Evolutionary conservation across 2,888 invertebrate species (phyloP).

Genomic region (Agapostemon virescens): DNA sequence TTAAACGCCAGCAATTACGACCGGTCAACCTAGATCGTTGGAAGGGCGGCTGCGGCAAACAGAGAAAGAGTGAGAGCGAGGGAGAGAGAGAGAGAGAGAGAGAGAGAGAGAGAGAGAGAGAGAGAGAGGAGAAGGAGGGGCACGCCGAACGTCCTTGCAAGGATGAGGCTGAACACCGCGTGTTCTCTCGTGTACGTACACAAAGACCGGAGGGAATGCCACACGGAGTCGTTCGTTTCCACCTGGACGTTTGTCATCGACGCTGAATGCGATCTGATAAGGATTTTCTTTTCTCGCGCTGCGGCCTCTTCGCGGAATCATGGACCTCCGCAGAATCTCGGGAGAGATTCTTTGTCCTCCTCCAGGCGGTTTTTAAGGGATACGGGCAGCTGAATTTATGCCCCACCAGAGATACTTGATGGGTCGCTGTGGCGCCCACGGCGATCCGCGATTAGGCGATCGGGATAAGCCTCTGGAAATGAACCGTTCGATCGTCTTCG

Average conservation of each 20-base stretch:
- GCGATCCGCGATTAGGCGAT: conserved; percentile 6
- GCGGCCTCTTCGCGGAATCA: neutral
- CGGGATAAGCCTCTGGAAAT: neutral
- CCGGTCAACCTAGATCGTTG: conserved; percentile 23
- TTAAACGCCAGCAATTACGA: conserved; percentile 76
- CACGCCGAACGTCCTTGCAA: conserved; percentile 74
- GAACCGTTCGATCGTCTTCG: neutral
- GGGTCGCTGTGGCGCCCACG: neutral
- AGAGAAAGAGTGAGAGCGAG: neutral
- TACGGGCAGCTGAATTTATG: conserved; percentile 43
- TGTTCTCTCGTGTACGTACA: neutral
- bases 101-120: neutral
- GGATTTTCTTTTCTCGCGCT: conserved; percentile 24
- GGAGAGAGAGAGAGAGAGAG: neutral
- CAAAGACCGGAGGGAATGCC: neutral
- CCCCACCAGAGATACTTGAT: conserved; percentile 25
- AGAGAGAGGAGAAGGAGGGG: neutral
- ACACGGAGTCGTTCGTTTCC: conserved; percentile 29
- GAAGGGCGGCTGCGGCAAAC: neutral
- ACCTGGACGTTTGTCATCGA: conserved; percentile 52
- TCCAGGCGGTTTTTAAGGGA: conserved; percentile 41
- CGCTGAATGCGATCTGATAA: conserved; percentile 55
- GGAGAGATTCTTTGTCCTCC: conserved; percentile 41
- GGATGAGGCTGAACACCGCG: conserved; percentile 65
- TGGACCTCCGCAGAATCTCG: conserved; percentile 2